Base-by-base conservation (phyloP, 2,888 invertebrate species). In the Caenorhabditis imperialis region DNA sequence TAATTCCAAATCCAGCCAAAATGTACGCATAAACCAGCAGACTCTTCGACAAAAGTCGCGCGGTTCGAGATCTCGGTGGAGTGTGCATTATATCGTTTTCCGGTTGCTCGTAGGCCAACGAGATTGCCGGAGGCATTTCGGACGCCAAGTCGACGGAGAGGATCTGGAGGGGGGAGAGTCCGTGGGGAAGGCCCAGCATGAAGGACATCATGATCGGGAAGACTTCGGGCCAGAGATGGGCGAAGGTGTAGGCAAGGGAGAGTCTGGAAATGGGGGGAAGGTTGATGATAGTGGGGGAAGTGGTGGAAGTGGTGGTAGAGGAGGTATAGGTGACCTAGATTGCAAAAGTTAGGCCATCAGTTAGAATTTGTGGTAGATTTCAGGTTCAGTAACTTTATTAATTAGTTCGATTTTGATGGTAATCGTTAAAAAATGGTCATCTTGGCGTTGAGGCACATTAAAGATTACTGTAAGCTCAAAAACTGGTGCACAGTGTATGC, bases 171-270 rank as follows among this genome's bases (percentile, higher is more conserved):
- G 86, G 85, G 8, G 85, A 84, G 7, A 87, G 53, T 3, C 86
- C 87, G 16, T 83, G 78, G 0, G 87, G 87, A 51, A 87, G 75
- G 33, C 87, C 87, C 18, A 87, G 77, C 18, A 81, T 79, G 60
- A 87, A 87, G 4, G 86, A 83, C 35, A 87, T 69, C 54, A 87
- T 82, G 47, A 87, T 85, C 3, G 87, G 87, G 42, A 83, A 82
- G 2, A 87, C 84, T 74, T 87, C 87, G 0, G 87, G 87, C 86
- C 86, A 87, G n/a, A 86, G 65, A 76, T 86, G 86, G 8, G 86
- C 85, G 47, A 86, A 82, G 2, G 86, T 86, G 74, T 86, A 86
- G 22, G 85, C 86, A 18, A 86, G 75, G 7, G 86, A 86, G 8
- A 86, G 77, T 38, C 86, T 77, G 51, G n/a, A n/a, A n/a, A n/a